Conservation (phyloP, 2,797 vertebrate genomes). For the Galagoides demidoff region DNA sequence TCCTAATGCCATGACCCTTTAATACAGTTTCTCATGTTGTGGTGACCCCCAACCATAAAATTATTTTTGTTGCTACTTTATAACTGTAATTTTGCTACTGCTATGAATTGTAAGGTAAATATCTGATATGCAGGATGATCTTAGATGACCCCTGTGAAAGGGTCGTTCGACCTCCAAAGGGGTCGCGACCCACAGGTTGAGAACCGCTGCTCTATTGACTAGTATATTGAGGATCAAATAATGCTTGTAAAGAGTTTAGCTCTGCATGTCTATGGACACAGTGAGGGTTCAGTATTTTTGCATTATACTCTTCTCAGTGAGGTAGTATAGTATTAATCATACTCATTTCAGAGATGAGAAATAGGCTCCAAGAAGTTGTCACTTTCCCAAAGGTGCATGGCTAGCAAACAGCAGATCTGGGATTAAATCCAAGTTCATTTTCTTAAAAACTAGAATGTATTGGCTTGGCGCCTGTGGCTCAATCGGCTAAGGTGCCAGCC, state of each 20-base stretch:
- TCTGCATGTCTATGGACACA: not conserved
- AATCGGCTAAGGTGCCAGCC: too few relatives aligned
- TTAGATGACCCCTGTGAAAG: too few relatives aligned
- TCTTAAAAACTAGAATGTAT: not conserved
- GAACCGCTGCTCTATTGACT: not conserved
- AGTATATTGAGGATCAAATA: not conserved
- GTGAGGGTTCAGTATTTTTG: not conserved
- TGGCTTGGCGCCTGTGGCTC: too few relatives aligned
- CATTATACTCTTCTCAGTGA: not conserved
- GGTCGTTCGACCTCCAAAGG: too few relatives aligned
- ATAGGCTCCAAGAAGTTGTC: not conserved
- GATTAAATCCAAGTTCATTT: slow-evolving; percentile 44
- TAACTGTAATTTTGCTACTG: too few relatives aligned
- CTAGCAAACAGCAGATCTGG: not conserved
- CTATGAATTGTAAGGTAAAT: too few relatives aligned
- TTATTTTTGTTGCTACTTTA: too few relatives aligned
- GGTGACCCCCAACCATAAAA: too few relatives aligned
- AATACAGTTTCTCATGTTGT: too few relatives aligned
- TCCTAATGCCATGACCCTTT: too few relatives aligned
- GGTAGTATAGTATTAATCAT: not conserved
- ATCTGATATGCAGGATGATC: too few relatives aligned
- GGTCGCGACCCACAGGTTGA: too few relatives aligned
- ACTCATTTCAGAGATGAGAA: not conserved
- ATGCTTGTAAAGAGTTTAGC: not conserved
- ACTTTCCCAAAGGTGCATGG: not conserved